Conservation (phyloP, 2,797 vertebrate species). For the Phrynocephalus guinanensis region DNA sequence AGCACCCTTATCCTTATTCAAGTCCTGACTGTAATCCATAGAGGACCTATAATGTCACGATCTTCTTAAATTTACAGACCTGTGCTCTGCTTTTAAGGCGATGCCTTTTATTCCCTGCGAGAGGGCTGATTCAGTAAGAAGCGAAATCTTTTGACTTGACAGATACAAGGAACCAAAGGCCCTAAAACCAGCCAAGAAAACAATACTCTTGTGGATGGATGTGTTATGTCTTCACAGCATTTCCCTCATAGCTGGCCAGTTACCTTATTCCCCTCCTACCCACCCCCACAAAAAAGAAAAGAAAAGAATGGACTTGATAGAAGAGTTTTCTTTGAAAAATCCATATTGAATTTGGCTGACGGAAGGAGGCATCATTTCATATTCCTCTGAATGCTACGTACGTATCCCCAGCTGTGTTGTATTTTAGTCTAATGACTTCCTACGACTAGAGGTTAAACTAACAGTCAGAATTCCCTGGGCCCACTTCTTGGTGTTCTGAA, state of each 20-base stretch:
- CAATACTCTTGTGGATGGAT: neutral
- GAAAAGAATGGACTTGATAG: neutral
- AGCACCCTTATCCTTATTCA: neutral
- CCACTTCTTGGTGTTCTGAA: neutral
- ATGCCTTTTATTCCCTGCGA: neutral
- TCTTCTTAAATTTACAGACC: neutral
- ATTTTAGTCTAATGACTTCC: conserved; percentile 4
- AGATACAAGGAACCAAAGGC: neutral
- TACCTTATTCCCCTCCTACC: neutral
- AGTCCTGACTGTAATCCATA: neutral
- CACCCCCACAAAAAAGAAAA: neutral
- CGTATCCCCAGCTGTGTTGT: neutral
- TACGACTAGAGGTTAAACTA: neutral
- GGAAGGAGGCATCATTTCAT: neutral
- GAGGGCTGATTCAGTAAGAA: neutral
- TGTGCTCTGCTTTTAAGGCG: neutral
- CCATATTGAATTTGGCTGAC: conserved; percentile 5
- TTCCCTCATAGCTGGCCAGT: neutral
- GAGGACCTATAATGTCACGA: neutral
- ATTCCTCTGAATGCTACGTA: neutral
- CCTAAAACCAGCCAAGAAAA: neutral
- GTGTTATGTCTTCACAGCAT: neutral
- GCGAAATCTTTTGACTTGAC: neutral
- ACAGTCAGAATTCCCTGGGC: neutral
- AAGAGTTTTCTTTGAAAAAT: neutral